A percentile compares a stretch with the other conserved stretches of the same genome.
phyloP scores from a whole-genome alignment of 2,797 vertebrate genomes.

The Sebastes oblongus region DNA sequence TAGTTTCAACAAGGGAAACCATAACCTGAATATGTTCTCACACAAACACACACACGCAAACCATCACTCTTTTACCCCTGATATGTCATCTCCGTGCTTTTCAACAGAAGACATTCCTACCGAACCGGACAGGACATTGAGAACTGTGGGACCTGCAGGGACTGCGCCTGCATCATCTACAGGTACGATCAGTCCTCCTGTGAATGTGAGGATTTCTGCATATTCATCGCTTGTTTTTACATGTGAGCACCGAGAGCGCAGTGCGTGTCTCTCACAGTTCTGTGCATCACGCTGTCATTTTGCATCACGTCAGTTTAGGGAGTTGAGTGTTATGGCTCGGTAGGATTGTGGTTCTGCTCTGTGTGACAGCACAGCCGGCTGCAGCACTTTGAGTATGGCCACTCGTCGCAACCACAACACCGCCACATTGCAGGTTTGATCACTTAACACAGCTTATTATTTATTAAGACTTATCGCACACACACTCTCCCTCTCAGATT shows the following conservation, averaged over 20 bases:
- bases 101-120: conserved; percentile 87
- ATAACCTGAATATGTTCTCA: conserved; percentile 45
- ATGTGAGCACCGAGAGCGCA: conserved; percentile 31
- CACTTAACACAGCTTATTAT: conserved; percentile 24
- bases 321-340: conserved; percentile 58
- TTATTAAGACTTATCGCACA: conserved; percentile 45
- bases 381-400: conserved; percentile 37
- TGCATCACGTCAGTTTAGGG: conserved; percentile 62
- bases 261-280: conserved; percentile 52
- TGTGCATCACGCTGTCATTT: conserved; percentile 67
- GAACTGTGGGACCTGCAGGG: conserved; percentile 90
- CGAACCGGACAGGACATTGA: conserved; percentile 89
- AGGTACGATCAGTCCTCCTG: conserved; percentile 75
- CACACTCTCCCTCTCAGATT: conserved; percentile 28
- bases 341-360: conserved; percentile 57
- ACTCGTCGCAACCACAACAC: conserved; percentile 26
- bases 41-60: conserved; percentile 23
- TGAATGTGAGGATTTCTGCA: conserved; percentile 20
- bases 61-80: conserved; percentile 62
- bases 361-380: conserved; percentile 55
- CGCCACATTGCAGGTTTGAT: conserved; percentile 56
- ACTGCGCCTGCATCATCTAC: conserved; percentile 93
- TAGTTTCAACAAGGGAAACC: conserved; percentile 16
- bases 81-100: conserved; percentile 73
- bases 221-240: conserved; percentile 43